Base-by-base conservation (phyloP, 2,113 vertebrate species). In the Chunga burmeisteri region DNA sequence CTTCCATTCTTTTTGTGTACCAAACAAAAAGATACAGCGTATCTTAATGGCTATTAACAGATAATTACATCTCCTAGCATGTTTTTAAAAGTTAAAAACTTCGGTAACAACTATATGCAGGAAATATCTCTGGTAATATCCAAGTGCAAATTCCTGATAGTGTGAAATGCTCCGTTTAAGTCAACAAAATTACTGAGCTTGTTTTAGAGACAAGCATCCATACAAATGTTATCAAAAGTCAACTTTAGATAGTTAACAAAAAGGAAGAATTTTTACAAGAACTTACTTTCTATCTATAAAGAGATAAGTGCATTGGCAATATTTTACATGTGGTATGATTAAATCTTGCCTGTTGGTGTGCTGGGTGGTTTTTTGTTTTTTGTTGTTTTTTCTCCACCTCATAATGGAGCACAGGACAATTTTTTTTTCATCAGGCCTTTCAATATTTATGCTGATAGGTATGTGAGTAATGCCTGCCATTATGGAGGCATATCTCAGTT, bases 401-500 rank as follows among this genome's bases (percentile, higher is more conserved):
- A 8, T 88, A 80, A 75, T 70, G 58, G 58, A 93, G 55, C 62
- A 86, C 27, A 53, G 61, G 23, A 16, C 46, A 79, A 32, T n/a
- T 87, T 71, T 89, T 38, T 38, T 91, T 90, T 82, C 71, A 50
- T 88, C 21, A 56, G 40, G 32, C 22, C 50, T 83, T 88, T 88
- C 79, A 92, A 58, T 96, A 82, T 85, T 91, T 68, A 73, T 82
- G 62, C 49, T 90, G 84, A 88, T 53, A 82, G 71, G 66, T 86
- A 9, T 77, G 72, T 84, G 77, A 93, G 72, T 92, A 83, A 73
- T 81, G 72, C 34, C 42, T 92, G 61, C 72, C 30, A 11, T 70
- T 2, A 2, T 80, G 65, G 62, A 88, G 86, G 56, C 81, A 72
- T 42, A 81, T 91, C 90, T 93, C 70, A 36, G 84, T 78, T 95